Evolutionary conservation across 2,113 vertebrate species (phyloP), one percentile per base, ranked within the genome.

Genomic region (Psittacus erithacus): DNA sequence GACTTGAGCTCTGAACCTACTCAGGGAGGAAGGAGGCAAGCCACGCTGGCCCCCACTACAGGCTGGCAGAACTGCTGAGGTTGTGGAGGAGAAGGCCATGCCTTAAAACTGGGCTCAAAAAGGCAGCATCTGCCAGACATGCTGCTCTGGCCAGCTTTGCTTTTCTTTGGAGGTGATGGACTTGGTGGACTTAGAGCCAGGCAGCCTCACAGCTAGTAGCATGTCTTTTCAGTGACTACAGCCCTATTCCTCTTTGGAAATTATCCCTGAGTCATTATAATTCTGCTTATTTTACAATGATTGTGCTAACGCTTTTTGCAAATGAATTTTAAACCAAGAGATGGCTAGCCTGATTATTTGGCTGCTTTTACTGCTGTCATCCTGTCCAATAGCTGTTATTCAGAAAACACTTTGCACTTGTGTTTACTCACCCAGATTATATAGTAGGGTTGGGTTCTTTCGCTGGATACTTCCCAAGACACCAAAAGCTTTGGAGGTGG

Each of bases 311-410:
- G 90, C 88, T 93, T 96, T 96, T 75, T 92, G 86, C 86, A 96
- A 97, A 95, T 92, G 86, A 91, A 90, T 94, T 95, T 96, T 86
- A 93, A 96, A 94, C 76, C 15, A 33, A 68, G 80, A 95, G 85
- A 92, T 95, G 92, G 82, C 82, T 93, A 92, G 86, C 90, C 76
- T 95, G 93, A 95, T 96, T 93, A 91, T 84, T 93, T 96, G 93
- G 88, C 95, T 88, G 73, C 89, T 93, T 90, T 95, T 84, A 75
- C 88, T 39, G 31, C 83, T 93, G 62, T 88, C 80, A 91, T 83
- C 5, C 0, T 57, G 41, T 96, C 93, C 76, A 92, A 68, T 71
- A 92, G 65, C 88, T 86, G 82, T 88, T 96, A 93, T 90, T 90
- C 92, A 82, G 83, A 88, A 93, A 93, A 86, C 62, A 75, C 73